Conservation (phyloP, 2,113 vertebrate genomes). For the Forbesichthys papilliferus region DNA sequence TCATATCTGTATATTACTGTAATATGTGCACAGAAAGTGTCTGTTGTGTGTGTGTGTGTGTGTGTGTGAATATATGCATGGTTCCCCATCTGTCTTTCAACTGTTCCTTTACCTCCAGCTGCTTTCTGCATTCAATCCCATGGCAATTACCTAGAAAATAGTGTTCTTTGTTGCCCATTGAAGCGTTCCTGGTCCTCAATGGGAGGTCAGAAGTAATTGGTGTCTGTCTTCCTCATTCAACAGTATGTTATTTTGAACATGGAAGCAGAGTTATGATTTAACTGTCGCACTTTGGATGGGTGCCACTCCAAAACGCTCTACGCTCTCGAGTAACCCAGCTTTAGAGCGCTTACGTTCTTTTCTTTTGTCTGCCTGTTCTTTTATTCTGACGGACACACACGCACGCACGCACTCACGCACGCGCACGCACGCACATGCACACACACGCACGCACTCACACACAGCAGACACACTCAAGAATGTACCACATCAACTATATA, state of each 20-base stretch:
- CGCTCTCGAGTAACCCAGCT: slow-evolving; percentile 15
- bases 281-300: slow-evolving; percentile 31
- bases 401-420: background rate
- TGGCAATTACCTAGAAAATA: slow-evolving; percentile 32
- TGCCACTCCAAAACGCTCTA: slow-evolving; percentile 34
- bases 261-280: slow-evolving; percentile 32
- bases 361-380: background rate
- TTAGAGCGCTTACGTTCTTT: background rate
- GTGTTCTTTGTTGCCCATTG: slow-evolving; percentile 42
- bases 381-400: background rate
- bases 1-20: background rate
- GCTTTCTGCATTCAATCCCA: slow-evolving; percentile 27
- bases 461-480: no score
- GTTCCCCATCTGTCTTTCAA: slow-evolving; percentile 41
- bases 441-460: background rate
- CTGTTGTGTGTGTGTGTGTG: background rate
- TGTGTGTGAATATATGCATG: background rate
- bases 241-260: slow-evolving; percentile 38
- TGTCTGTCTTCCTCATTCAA: slow-evolving; percentile 24
- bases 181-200: slow-evolving; percentile 30
- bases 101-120: slow-evolving; percentile 32
- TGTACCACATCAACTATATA: no score
- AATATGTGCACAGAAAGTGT: background rate
- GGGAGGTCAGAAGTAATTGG: slow-evolving; percentile 52
- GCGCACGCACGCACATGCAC: background rate